phyloP scores from a whole-genome alignment of 2,888 invertebrate genomes.

The Catocala nupta region DNA sequence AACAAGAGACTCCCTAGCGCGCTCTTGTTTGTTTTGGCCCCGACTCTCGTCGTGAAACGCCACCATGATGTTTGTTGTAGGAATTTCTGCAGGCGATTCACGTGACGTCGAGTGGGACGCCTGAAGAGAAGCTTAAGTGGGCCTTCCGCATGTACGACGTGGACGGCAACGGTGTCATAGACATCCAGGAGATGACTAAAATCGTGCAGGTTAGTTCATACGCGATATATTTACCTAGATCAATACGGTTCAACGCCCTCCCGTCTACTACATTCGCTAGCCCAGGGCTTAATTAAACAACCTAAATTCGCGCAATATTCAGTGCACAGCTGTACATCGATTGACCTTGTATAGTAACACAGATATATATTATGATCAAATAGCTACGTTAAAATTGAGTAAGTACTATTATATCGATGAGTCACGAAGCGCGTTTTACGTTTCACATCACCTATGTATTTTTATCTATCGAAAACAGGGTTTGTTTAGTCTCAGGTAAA shows the following conservation, averaged over 20 bases:
- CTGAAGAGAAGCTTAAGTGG: conserved; percentile 99
- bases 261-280: background rate
- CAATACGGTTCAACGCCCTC: conserved; percentile 23
- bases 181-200: conserved; percentile 99
- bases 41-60: conserved; percentile 43
- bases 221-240: conserved; percentile 9
- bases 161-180: conserved; percentile 98
- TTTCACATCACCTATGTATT: conserved; percentile 37
- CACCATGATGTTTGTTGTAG: conserved; percentile 86
- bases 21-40: conserved; percentile 43
- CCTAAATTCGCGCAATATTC: no score
- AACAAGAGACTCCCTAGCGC: conserved; percentile 39
- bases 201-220: conserved; percentile 95
- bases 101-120: conserved; percentile 98
- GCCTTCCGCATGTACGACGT: conserved; percentile 99
- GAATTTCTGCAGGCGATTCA: conserved; percentile 99
- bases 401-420: conserved; percentile 27
- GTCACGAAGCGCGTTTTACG: conserved; percentile 22
- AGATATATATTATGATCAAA: background rate
- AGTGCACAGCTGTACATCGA: background rate
- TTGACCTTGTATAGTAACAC: background rate
- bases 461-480: conserved; percentile 27
- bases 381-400: background rate
- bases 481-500: conserved; percentile 46
- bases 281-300: no score